A percentile compares a stretch with the other conserved stretches of the same genome.
Evolutionary conservation across 2,113 vertebrate genomes (phyloP).

Genomic region (Clupea harengus): DNA sequence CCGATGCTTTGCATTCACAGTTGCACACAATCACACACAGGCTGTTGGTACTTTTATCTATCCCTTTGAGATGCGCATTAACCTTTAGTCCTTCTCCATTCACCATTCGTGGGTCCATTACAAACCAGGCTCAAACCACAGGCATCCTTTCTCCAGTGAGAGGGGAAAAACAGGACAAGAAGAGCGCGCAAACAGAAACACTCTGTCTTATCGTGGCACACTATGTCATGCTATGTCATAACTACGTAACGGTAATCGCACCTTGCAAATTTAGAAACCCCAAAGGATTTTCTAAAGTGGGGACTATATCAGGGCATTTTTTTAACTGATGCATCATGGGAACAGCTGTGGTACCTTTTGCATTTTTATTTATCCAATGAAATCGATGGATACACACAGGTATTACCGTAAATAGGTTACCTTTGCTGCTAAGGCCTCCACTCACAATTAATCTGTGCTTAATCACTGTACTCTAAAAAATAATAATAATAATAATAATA

Average conservation of each 20-base stretch:
- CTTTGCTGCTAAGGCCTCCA: constrained; percentile 18
- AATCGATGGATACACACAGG: constrained; percentile 23
- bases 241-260: not conserved
- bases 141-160: not conserved
- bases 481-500: not conserved
- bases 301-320: not conserved
- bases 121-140: not conserved
- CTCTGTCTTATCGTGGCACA: not conserved
- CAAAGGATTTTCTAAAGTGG: not conserved
- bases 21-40: not conserved
- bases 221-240: not conserved
- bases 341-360: not conserved
- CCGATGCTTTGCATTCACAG: not conserved
- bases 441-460: constrained; percentile 23
- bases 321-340: not conserved
- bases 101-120: not conserved
- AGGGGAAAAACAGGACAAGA: not conserved
- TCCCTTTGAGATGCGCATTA: not conserved
- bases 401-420: constrained; percentile 26
- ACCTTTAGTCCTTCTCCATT: not conserved
- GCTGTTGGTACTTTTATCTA: not conserved
- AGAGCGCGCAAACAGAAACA: not conserved
- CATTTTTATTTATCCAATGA: not conserved
- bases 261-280: not conserved
- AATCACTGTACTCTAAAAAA: not conserved